These are phyloP conservation scores for Entomobrya multifasciata DNA, from an alignment of 2,888 invertebrate species.

Conservation along the genomic window DNA sequence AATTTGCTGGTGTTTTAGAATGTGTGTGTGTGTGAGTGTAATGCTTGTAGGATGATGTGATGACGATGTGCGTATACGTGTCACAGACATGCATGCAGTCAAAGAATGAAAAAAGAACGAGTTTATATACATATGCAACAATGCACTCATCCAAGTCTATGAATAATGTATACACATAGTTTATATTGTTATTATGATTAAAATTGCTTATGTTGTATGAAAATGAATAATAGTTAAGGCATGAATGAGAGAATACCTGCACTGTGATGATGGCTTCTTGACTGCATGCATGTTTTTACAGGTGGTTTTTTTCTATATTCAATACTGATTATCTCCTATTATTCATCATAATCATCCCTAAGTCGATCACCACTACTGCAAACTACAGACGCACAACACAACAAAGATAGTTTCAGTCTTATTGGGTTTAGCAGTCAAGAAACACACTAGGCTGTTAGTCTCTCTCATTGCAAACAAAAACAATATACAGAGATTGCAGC, in stretches of 20 bases:
- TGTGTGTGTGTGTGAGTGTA: background rate
- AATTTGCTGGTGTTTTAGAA: background rate
- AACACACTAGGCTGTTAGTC: constrained; percentile 64
- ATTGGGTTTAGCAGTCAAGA: constrained; percentile 67
- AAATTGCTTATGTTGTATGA: constrained; percentile 15
- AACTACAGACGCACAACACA: too few relatives aligned
- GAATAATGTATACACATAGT: constrained; percentile 37
- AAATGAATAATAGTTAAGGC: too few relatives aligned
- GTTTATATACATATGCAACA: constrained; percentile 26
- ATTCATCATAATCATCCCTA: constrained; percentile 26
- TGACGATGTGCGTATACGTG: constrained; percentile 7
- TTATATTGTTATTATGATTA: constrained; percentile 30
- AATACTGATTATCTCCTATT: background rate
- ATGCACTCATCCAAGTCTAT: constrained; percentile 36
- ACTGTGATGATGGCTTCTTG: constrained; percentile 6
- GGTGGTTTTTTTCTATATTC: constrained; percentile 16
- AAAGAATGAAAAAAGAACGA: background rate
- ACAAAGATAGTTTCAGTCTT: constrained; percentile 63
- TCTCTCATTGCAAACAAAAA: constrained; percentile 32
- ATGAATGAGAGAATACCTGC: constrained; percentile 48
- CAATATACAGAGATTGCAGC: constrained; percentile 20
- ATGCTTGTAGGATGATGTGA: background rate
- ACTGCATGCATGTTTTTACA: constrained; percentile 36
- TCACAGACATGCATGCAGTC: background rate
- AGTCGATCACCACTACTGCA: constrained; percentile 54